A percentile compares a stretch with the other conserved stretches of the same genome.
phyloP scores from a whole-genome alignment of 2,113 vertebrate genomes.

The Castor canadensis region DNA sequence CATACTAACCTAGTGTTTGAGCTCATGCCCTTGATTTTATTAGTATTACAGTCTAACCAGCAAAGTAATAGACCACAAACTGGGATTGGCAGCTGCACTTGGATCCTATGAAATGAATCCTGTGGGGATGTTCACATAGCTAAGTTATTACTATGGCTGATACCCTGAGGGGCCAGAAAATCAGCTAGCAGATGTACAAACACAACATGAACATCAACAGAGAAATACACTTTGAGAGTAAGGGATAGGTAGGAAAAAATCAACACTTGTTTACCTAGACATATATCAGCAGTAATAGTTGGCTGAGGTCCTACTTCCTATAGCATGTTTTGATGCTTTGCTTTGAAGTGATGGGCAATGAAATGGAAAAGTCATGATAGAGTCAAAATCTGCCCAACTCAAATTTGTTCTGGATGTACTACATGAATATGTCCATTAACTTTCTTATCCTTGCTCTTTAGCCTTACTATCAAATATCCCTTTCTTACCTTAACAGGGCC shows the following conservation, averaged over 20 bases:
- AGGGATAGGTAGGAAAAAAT: not conserved
- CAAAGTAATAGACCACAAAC: not conserved
- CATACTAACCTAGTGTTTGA: not conserved
- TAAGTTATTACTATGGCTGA: not conserved
- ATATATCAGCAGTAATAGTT: not conserved
- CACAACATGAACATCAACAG: not conserved
- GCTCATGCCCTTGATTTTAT: not conserved
- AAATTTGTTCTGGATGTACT: not conserved
- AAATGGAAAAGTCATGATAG: not conserved
- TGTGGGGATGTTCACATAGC: not conserved
- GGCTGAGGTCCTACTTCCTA: not conserved
- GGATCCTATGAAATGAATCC: not conserved
- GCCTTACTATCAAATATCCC: not conserved
- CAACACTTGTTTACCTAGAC: constrained; percentile 4
- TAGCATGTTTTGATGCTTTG: not conserved
- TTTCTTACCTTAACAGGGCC: not conserved
- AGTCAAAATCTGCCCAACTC: not conserved
- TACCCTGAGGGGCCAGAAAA: not conserved
- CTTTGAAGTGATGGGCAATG: not conserved
- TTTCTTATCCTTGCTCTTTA: not conserved
- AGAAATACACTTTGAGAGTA: not conserved
- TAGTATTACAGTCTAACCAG: not conserved
- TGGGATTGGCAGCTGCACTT: not conserved
- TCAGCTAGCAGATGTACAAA: not conserved
- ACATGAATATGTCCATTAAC: not conserved